Conservation (phyloP, 2,888 invertebrate species). For the Panorpa germanica region DNA sequence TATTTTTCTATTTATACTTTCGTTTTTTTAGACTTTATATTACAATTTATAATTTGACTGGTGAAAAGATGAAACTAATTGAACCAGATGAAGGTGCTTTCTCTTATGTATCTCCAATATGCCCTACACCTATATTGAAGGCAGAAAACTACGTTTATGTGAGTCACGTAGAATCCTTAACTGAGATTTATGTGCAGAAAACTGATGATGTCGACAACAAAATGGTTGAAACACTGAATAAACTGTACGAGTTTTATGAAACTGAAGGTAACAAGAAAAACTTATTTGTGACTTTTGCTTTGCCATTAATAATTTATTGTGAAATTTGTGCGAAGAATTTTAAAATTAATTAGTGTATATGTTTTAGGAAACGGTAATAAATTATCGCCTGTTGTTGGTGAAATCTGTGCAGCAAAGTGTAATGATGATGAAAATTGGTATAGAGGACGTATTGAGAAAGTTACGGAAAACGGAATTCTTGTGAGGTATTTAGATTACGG, state of each 20-base stretch:
- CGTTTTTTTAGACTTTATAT: constrained; percentile 37
- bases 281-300: constrained; percentile 1
- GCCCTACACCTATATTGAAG: constrained; percentile 40
- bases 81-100: constrained; percentile 33
- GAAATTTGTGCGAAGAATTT: constrained; percentile 1
- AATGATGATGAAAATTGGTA: constrained; percentile 52
- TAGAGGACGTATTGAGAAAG: constrained; percentile 35
- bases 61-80: constrained; percentile 28
- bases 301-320: constrained; percentile 1
- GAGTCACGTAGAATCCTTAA: constrained; percentile 33
- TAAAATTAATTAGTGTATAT: constrained; percentile 4
- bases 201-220: constrained; percentile 24
- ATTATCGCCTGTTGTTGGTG: constrained; percentile 25
- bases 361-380: constrained; percentile 14
- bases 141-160: constrained; percentile 37
- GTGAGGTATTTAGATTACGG: constrained; percentile 48
- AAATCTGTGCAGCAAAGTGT: constrained; percentile 40
- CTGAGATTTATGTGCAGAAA: constrained; percentile 45
- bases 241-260: constrained; percentile 34
- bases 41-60: constrained; percentile 37
- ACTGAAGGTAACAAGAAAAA: constrained; percentile 20
- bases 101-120: constrained; percentile 32
- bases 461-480: too few relatives aligned
- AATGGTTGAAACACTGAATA: constrained; percentile 32
- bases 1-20: constrained; percentile 7